These are phyloP conservation scores for Pseudachorutes palmiensis DNA, from an alignment of 1,140 invertebrate species.

Conservation along the genomic window DNA sequence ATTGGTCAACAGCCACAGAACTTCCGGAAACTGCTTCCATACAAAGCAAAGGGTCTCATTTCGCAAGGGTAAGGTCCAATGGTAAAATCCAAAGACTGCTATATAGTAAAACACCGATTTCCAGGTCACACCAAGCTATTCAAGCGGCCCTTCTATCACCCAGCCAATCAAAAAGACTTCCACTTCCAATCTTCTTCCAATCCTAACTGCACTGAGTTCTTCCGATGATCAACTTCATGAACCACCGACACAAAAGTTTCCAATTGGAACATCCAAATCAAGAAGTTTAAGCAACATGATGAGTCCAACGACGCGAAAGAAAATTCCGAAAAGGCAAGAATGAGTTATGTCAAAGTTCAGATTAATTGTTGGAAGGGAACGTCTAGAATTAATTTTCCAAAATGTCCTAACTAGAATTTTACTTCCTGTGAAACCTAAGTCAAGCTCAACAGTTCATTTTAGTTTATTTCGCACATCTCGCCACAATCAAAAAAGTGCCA, in stretches of 20 bases:
- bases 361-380: too few relatives aligned
- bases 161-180: slow-evolving; percentile 4
- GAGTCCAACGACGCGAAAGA: not conserved
- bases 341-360: too few relatives aligned
- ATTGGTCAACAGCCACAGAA: not conserved
- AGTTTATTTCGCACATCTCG: too few relatives aligned
- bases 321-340: not conserved
- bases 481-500: too few relatives aligned
- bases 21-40: not conserved
- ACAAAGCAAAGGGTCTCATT: not conserved
- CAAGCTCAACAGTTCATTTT: too few relatives aligned
- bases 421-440: too few relatives aligned
- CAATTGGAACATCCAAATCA: not conserved
- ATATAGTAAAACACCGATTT: too few relatives aligned
- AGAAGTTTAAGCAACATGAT: not conserved
- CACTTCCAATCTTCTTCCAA: slow-evolving; percentile 35
- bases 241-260: not conserved
- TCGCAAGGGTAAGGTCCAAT: not conserved
- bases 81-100: too few relatives aligned
- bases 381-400: too few relatives aligned
- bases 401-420: too few relatives aligned
- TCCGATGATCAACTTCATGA: slow-evolving; percentile 36
- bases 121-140: not conserved
- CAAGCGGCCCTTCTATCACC: not conserved
- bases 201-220: slow-evolving; percentile 34